Base-by-base conservation (phyloP, 1,140 invertebrate genomes). In the Anastatus disparis region DNA sequence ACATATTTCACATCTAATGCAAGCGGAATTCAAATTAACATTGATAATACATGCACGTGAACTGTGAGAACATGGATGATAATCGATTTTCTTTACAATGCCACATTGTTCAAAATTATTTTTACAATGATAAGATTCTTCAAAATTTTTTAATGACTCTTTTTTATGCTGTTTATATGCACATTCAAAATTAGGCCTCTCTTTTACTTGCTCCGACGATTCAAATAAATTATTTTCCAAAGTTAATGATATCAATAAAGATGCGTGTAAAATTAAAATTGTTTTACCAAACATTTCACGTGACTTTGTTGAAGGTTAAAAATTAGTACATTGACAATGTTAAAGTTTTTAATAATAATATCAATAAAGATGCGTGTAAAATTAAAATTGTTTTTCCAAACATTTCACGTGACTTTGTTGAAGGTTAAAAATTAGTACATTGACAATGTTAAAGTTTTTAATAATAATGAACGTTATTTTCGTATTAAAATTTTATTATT, bases 1-100 rank as follows among this genome's bases (percentile, higher is more conserved):
- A 17, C 82, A 84, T 44, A 82, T 75, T 53, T 77, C 75, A 44
- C 82, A 84, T 77, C 75, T 76, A 10, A 84, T 48, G 22, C 81
- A 83, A 9, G 76, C 81, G 2, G 82, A 80, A 6, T 80, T 79
- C 15, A 84, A 72, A 56, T 78, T 66, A 0, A 79, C 53, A 40
- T 75, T 61, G 3, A 76, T 12, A 8, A n/a, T 53, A 59, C 64
- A 66, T 29, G 62, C 2, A 26, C 53, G 38, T 7, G 17, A 4
- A 26, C 26, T 40, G 3, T 17, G 9, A 9, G 48, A 38, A 7
- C 48, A 64, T 26, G 46, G 46, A 3, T 31, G 40, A 27, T 64
- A 64, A 24, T 64, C 13, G n/a, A 52, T 17, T 64, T 40, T 64
- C 6, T 64, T 64, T 1, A 52, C 9, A 15, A 64, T 53, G 9